Conservation (phyloP, 2,113 vertebrate genomes). For the Oncorhynchus gorbuscha region DNA sequence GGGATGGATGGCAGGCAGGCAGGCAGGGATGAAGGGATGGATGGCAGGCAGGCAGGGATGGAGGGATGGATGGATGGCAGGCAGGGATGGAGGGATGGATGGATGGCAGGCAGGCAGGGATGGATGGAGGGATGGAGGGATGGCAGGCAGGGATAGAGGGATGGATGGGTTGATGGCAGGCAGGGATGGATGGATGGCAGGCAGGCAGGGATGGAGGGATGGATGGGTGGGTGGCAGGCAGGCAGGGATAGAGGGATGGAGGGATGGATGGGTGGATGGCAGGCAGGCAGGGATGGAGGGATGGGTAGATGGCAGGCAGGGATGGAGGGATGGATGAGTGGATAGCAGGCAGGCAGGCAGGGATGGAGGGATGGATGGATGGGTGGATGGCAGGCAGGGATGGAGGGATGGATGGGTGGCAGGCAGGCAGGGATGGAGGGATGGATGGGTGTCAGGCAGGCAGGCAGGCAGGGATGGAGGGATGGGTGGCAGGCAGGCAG, state of each 20-base stretch:
- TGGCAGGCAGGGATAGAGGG: not conserved
- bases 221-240: no score
- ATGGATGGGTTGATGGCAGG: not conserved
- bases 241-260: no score
- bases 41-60: no score
- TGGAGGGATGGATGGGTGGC: not conserved
- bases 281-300: no score
- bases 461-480: no score
- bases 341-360: not conserved
- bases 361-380: no score
- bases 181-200: not conserved
- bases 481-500: not conserved
- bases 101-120: no score
- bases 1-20: constrained; percentile 12
- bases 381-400: not conserved
- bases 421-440: not conserved
- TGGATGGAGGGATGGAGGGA: no score
- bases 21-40: not conserved
- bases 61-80: not conserved
- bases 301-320: constrained; percentile 10
- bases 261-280: no score
- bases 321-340: not conserved
- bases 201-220: no score
- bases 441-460: no score
- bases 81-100: no score